Evolutionary conservation across 2,888 invertebrate species (phyloP).

Genomic region (Ischnus inquisitorius): DNA sequence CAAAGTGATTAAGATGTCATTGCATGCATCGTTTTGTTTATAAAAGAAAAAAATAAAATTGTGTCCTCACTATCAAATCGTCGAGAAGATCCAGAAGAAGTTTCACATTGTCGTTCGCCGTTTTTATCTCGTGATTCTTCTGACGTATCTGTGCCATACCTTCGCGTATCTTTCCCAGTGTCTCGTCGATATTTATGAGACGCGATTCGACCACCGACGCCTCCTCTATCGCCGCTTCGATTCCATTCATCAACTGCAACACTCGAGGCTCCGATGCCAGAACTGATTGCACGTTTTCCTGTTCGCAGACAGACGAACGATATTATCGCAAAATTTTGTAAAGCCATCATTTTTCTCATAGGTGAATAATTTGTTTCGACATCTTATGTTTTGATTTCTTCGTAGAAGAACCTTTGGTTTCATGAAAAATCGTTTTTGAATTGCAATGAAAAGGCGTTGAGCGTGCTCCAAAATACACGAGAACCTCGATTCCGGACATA

Average conservation of each 20-base stretch:
- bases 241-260: slow-evolving; percentile 92
- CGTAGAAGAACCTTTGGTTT: no score
- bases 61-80: slow-evolving; percentile 90
- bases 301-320: slow-evolving; percentile 65
- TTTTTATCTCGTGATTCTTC: slow-evolving; percentile 94
- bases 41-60: slow-evolving; percentile 24
- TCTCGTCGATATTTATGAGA: slow-evolving; percentile 93
- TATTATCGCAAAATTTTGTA: slow-evolving; percentile 21
- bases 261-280: slow-evolving; percentile 94
- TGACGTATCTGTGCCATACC: slow-evolving; percentile 97
- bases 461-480: no score
- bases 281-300: slow-evolving; percentile 96
- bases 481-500: no score
- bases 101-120: slow-evolving; percentile 94
- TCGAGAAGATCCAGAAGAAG: slow-evolving; percentile 92
- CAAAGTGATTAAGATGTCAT: background rate
- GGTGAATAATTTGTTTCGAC: no score
- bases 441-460: no score
- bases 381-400: no score
- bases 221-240: slow-evolving; percentile 92
- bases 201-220: slow-evolving; percentile 91
- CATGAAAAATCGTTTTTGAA: no score
- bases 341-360: no score
- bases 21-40: background rate
- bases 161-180: slow-evolving; percentile 93